These are phyloP conservation scores for Platanista minor DNA, from an alignment of 2,113 vertebrate species.

Conservation along the genomic window DNA sequence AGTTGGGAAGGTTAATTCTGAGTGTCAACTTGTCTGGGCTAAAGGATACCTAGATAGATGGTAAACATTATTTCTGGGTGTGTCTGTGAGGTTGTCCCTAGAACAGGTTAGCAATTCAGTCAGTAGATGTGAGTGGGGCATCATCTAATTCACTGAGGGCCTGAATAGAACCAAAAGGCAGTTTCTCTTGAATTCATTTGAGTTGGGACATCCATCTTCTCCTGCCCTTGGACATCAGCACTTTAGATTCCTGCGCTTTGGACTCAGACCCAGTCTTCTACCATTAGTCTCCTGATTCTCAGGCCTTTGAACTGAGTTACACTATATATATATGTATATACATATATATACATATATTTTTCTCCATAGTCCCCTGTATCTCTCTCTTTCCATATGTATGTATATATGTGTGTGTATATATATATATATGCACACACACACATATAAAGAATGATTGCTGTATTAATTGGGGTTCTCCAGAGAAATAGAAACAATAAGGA, in stretches of 20 bases:
- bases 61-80: background rate
- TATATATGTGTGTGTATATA: background rate
- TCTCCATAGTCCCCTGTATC: background rate
- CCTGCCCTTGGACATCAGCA: background rate
- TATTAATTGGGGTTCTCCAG: background rate
- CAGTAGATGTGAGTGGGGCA: background rate
- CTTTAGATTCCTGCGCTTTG: background rate
- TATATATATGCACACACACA: accelerated
- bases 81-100: background rate
- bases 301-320: background rate
- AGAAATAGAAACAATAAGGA: background rate
- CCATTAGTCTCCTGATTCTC: background rate
- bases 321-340: no score
- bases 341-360: background rate
- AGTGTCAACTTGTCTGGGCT: background rate
- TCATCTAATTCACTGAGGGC: background rate
- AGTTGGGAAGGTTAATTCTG: background rate
- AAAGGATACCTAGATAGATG: background rate
- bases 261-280: background rate
- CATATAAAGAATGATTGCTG: background rate
- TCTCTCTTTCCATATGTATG: background rate
- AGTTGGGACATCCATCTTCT: background rate
- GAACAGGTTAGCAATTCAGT: background rate
- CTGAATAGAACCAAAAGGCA: background rate
- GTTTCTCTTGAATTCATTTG: background rate